Evolutionary conservation across 2,888 invertebrate genomes (phyloP), one percentile per base, ranked within the genome.

Genomic region (Magallana nippona): DNA sequence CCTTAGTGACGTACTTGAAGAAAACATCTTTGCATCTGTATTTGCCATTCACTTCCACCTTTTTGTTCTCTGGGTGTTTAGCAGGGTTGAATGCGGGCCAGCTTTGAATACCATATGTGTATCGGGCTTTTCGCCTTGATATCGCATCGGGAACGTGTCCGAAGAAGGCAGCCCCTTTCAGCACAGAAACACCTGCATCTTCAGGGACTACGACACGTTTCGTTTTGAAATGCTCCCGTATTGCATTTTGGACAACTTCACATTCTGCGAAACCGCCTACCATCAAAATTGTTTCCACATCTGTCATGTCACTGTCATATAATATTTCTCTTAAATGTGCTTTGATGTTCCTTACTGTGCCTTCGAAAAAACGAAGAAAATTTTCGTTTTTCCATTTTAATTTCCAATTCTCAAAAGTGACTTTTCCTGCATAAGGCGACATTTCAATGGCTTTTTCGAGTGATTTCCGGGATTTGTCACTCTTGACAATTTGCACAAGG

Each of bases 221-320:
- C 10, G 8, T n/a, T 13, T 32, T 22, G 55, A 86, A 83, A 15
- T 27, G 55, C 10, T 82, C 78, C 32, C 60, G 13, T 5, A 86
- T 71, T 22, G 80, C 77, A 19, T 81, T 78, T 82, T 82, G 83
- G n/a, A 86, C 77, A 60, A 84, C 60, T 56, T 82, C 56, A 58
- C 83, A 86, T 58, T 86, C 85, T 3, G 85, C 82, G 78, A 86
- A 86, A 1, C 85, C 85, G 55, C 84, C 85, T 11, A 86, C 85
- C 83, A 86, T 84, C 13, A 86, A 55, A 57, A 86, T 82, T n/a
- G 78, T 80, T 17, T 80, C 58, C 15, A 86, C 79, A 78, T 82
- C 78, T 78, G n/a, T 55, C 17, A 82, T 55, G 15, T 81, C 78
- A 3, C 22, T 56, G 11, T 83, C 78, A 22, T 84, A 32, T n/a